These are phyloP conservation scores for Gavialis gangeticus DNA, from an alignment of 2,113 vertebrate genomes.

Conservation along the genomic window DNA sequence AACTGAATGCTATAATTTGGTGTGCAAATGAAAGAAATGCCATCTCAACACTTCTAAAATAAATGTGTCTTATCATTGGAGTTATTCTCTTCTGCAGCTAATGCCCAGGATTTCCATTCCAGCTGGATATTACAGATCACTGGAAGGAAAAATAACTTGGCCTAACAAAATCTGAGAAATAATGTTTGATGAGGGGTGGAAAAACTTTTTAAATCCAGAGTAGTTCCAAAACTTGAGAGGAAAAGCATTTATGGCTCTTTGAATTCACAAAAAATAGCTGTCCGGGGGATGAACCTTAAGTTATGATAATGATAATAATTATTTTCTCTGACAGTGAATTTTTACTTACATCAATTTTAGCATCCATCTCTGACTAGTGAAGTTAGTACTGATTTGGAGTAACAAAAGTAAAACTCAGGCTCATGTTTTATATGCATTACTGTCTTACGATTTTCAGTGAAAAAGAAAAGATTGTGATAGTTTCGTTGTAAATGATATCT, in stretches of 20 bases:
- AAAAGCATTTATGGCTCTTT: neutral
- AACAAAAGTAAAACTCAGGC: neutral
- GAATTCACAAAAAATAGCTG: neutral
- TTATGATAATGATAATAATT: neutral
- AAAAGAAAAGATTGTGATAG: conserved; percentile 21
- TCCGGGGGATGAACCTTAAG: neutral
- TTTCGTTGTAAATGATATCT: neutral
- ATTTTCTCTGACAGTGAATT: neutral
- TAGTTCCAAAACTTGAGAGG: neutral
- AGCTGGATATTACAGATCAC: neutral
- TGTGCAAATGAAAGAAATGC: neutral
- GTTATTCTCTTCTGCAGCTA: conserved; percentile 4
- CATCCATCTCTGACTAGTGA: neutral
- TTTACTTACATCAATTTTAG: neutral
- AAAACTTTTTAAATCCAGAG: neutral
- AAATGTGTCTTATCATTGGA: neutral
- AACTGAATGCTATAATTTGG: fast-evolving
- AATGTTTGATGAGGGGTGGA: neutral
- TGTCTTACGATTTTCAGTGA: neutral
- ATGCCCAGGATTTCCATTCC: neutral
- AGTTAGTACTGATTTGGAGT: neutral
- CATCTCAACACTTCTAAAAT: neutral
- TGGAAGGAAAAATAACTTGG: conserved; percentile 28
- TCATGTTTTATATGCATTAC: conserved; percentile 3
- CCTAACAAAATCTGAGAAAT: conserved; percentile 11